Base-by-base conservation (phyloP, 2,797 vertebrate species). In the Cossypha polioptera region DNA sequence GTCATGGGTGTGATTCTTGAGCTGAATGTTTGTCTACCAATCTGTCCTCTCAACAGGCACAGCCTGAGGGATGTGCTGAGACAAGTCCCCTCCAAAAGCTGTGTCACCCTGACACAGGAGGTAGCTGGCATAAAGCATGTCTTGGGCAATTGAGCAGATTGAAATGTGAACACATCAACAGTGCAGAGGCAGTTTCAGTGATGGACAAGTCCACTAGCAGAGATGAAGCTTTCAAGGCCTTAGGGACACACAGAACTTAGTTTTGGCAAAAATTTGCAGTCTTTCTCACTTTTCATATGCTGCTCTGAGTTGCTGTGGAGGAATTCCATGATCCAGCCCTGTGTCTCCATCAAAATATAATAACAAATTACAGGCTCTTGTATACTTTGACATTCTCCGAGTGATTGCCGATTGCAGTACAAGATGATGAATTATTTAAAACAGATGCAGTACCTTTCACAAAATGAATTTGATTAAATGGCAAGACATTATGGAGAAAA, bases 371-470 rank as follows among this genome's bases (percentile, higher is more conserved):
- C 69, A 92, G 63, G 65, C 57, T 93, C 61, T 83, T 57, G 8
- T 82, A 59, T 88, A 54, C 81, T 91, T 76, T 90, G 85, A 77
- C 72, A 80, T 83, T 57, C 61, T 78, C 61, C 0, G 0, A 91
- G 40, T 67, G 57, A 74, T 33, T 88, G 69, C 42, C 4, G 73
- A 79, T 31, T 29, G 50, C 50, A 67, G 73, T 51, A 75, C 33
- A 68, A 88, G 47, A 72, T 88, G 63, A 76, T 94, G 53, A 91
- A 92, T 96, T 96, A 93, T 95, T 94, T 94, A 91, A 86, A 94
- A 78, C 59, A 89, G 68, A 85, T 81, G 84, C 72, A 75, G 78
- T 72, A 72, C 57, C 45, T 80, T 86, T 90, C 88, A 82, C 57
- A 87, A 80, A 95, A 83, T 31, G 65, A 80, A 93, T 93, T 69